Evolutionary conservation across 2,888 invertebrate genomes (phyloP), one percentile per base, ranked within the genome.

Genomic region (Drosophila fulvimacula): DNA sequence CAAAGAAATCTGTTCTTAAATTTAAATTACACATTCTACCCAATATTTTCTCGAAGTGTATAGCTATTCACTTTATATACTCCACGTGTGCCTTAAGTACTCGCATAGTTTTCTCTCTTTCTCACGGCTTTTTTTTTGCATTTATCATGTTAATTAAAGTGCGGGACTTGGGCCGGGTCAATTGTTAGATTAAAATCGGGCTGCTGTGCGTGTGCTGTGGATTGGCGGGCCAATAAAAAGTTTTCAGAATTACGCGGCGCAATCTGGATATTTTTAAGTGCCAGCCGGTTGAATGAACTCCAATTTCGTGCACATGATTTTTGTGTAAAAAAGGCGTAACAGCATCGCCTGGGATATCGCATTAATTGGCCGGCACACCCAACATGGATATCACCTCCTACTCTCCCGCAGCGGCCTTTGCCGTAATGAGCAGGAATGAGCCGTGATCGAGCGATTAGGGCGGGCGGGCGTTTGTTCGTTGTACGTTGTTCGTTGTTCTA

Each of bases 251-350:
- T 73, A 55, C 63, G 64, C 39, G 49, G 67, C 42, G 67, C 46
- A 77, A 49, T 70, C 15, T 36, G 21, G 51, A 46, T 56, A 34
- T 46, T 65, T 65, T 65, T 59, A 58, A n/a, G 52, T 60, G 42
- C 44, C 41, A 6, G 46, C 3, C 77, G 51, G 81, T 87, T 81
- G 84, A 81, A 81, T 66, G 84, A 87, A 86, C 81, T 62, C 19
- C 39, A 41, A 55, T 17, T 24, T 73, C 52, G 73, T 61, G 69
- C 60, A 62, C 32, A 56, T 55, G 56, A 17, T 17, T 13, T 48
- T 48, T 51, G 46, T 49, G 30, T 10, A 55, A 32, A 39, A 30
- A 55, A 13, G 48, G 48, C 27, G 48, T 48, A 30, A 30, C 30
- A 30, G 17, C 27, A 27, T 27, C 27, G 46, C n/a, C 52, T 59